Evolutionary conservation across 2,888 invertebrate genomes (phyloP).

Genomic region (Conomelus anceps): DNA sequence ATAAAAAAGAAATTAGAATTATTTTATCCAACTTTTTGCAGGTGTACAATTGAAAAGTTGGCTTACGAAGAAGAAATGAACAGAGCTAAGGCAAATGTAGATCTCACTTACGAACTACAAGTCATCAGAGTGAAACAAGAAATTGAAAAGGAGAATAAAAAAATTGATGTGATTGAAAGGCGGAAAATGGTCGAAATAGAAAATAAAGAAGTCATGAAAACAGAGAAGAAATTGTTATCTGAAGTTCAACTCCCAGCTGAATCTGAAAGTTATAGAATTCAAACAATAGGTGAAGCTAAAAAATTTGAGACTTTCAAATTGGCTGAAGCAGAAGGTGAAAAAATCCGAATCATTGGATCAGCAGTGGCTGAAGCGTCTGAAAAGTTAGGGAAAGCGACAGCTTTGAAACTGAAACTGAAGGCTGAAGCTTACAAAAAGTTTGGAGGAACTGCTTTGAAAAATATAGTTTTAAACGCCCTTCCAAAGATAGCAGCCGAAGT

Average conservation of each 20-base stretch:
- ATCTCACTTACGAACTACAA: conserved; percentile 91
- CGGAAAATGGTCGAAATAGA: conserved; percentile 94
- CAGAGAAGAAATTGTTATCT: conserved; percentile 82
- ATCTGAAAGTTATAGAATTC: conserved; percentile 85
- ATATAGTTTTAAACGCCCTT: conserved; percentile 81
- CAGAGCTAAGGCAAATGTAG: conserved; percentile 94
- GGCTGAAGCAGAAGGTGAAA: conserved; percentile 87
- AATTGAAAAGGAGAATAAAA: conserved; percentile 93
- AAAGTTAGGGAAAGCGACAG: conserved; percentile 87
- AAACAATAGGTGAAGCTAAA: conserved; percentile 86
- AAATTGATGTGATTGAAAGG: conserved; percentile 92
- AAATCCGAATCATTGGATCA: conserved; percentile 79
- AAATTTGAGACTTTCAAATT: conserved; percentile 85
- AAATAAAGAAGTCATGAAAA: conserved; percentile 84
- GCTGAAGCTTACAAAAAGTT: conserved; percentile 92
- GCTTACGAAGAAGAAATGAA: conserved; percentile 95
- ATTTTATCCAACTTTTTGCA: conserved; percentile 46
- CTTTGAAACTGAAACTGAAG: conserved; percentile 89
- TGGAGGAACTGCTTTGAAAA: conserved; percentile 91
- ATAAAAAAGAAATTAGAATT: too few relatives aligned
- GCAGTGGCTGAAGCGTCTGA: conserved; percentile 79
- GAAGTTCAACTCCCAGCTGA: conserved; percentile 88
- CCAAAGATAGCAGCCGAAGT: conserved; percentile 97
- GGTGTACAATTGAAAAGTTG: conserved; percentile 90
- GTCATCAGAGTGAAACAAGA: conserved; percentile 91